Evolutionary conservation across 2,113 vertebrate genomes (phyloP).

Genomic region (Axis porcinus): DNA sequence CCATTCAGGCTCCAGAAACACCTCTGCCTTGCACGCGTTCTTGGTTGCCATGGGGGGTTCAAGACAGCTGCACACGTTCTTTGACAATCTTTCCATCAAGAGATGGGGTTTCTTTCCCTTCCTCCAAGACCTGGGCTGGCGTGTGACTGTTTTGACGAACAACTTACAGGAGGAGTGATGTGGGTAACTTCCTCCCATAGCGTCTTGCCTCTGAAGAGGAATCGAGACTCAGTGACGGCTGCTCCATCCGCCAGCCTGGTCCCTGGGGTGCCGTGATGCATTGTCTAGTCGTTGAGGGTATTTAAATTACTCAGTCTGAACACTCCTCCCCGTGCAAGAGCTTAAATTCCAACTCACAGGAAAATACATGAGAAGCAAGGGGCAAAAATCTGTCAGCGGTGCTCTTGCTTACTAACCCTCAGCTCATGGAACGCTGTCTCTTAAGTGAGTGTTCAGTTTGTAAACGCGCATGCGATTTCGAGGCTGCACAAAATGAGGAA

Average conservation of each 20-base stretch:
- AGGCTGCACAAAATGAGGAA: not conserved
- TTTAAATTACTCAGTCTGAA: not conserved
- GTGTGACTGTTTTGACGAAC: not conserved
- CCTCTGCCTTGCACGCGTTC: fast-evolving
- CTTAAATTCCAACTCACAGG: not conserved
- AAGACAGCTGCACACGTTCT: not conserved
- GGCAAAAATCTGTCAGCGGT: not conserved
- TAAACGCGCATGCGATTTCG: not conserved
- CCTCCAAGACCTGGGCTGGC: not conserved
- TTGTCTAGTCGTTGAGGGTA: not conserved
- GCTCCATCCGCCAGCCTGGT: not conserved
- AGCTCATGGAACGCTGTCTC: not conserved
- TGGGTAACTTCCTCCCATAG: not conserved
- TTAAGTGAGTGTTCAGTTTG: not conserved
- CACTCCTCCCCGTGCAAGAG: not conserved
- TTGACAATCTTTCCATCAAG: not conserved
- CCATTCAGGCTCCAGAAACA: not conserved
- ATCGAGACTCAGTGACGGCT: not conserved
- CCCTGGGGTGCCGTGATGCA: not conserved
- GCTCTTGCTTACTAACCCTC: not conserved
- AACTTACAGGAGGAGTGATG: not conserved
- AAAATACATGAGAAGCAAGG: not conserved
- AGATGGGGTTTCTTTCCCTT: not conserved
- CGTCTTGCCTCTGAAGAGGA: not conserved
- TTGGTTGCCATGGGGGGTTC: not conserved